These are phyloP conservation scores for Panorpa germanica DNA, from an alignment of 2,888 invertebrate genomes.

Conservation along the genomic window DNA sequence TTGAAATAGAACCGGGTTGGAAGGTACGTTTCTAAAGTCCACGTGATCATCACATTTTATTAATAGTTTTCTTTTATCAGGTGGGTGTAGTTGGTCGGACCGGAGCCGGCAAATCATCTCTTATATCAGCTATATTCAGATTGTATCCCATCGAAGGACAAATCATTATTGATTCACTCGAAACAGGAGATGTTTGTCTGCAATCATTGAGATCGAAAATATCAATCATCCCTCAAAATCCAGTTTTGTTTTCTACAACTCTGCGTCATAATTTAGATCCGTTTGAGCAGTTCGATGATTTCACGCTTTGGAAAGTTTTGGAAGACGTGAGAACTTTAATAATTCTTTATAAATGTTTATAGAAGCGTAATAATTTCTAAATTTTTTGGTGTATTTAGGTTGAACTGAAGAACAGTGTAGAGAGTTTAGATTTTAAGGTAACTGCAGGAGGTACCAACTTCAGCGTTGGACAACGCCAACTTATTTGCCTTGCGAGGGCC, in stretches of 20 bases:
- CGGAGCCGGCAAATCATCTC: constrained; percentile 67
- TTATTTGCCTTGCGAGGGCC: constrained; percentile 62
- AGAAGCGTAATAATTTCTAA: too few relatives aligned
- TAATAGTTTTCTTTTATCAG: constrained; percentile 26
- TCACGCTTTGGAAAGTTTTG: constrained; percentile 43
- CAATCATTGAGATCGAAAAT: constrained; percentile 29
- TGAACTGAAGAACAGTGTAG: constrained; percentile 48
- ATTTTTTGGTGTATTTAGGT: constrained; percentile 27
- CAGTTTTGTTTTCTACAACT: constrained; percentile 28
- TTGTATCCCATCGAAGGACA: constrained; percentile 49
- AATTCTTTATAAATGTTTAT: too few relatives aligned
- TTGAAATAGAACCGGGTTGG: constrained; percentile 45
- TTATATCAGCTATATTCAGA: constrained; percentile 61
- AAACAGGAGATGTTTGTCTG: constrained; percentile 29
- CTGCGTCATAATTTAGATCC: too few relatives aligned
- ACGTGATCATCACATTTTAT: neutral
- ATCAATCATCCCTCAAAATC: constrained; percentile 37
- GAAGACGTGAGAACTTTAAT: constrained; percentile 31
- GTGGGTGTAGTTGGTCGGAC: constrained; percentile 70
- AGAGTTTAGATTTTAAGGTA: constrained; percentile 44
- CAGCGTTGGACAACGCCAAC: too few relatives aligned
- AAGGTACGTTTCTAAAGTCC: constrained; percentile 28
- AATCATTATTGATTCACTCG: constrained; percentile 53
- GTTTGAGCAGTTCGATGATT: constrained; percentile 42
- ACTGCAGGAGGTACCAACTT: constrained; percentile 56